Percentiles rank a stretch among this genome's conserved stretches.
These are phyloP conservation scores for Ctenodactylus gundi DNA, from an alignment of 2,113 vertebrate genomes.

Conservation along the genomic window DNA sequence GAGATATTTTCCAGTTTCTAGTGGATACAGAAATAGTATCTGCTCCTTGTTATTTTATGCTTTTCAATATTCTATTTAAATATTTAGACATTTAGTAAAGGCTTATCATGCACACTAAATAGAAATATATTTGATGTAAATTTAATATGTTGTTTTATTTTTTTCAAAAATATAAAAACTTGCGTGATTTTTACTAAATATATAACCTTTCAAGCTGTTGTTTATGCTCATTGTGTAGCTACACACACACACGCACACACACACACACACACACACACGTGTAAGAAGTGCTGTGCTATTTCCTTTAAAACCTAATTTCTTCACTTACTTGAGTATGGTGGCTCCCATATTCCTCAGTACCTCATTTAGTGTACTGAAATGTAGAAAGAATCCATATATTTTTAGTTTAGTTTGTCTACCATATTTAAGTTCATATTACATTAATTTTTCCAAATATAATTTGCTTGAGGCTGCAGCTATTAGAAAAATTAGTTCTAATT, in stretches of 20 bases:
- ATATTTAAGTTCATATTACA: neutral
- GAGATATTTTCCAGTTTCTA: neutral
- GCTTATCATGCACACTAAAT: neutral
- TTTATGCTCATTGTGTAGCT: neutral
- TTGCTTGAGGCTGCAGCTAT: neutral
- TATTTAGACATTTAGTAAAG: neutral
- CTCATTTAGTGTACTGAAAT: conserved; percentile 14
- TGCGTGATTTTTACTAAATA: neutral
- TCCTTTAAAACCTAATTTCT: neutral
- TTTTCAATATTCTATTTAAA: conserved; percentile 6
- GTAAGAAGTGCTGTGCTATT: neutral
- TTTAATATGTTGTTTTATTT: neutral
- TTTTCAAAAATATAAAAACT: neutral
- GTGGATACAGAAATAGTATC: neutral
- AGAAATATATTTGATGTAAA: neutral
- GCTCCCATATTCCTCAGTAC: neutral
- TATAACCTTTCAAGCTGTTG: neutral
- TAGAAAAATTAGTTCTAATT: conserved; percentile 27
- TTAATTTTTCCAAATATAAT: conserved; percentile 42
- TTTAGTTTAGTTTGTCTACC: conserved; percentile 20
- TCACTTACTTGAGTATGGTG: neutral
- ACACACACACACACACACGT: neutral
- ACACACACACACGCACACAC: too few relatives aligned
- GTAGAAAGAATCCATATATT: neutral
- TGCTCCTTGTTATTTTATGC: neutral